Evolutionary conservation across 2,113 vertebrate genomes (phyloP).

Genomic region (Chlorodrepanis virens): DNA sequence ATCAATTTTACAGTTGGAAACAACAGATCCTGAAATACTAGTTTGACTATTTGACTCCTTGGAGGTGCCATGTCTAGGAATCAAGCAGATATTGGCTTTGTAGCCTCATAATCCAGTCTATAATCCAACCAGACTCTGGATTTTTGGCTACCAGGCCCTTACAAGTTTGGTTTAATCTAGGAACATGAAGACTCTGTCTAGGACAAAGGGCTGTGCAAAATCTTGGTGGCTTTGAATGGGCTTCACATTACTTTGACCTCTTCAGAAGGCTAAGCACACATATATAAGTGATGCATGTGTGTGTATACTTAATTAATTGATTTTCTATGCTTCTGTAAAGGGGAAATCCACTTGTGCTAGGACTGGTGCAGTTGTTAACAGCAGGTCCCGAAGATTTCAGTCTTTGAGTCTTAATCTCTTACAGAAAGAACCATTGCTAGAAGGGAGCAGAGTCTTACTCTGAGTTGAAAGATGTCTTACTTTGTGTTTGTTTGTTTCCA

Average conservation of each 20-base stretch:
- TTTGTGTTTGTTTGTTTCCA: not conserved
- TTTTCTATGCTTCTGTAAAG: not conserved
- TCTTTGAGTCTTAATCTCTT: not conserved
- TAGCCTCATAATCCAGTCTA: not conserved
- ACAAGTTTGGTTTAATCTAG: fast-evolving
- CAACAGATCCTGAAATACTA: not conserved
- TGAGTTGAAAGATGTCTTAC: not conserved
- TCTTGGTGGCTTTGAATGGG: not conserved
- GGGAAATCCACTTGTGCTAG: not conserved
- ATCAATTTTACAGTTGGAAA: not conserved
- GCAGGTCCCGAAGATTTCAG: not conserved
- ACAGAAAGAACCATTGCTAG: not conserved
- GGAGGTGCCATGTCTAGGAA: not conserved
- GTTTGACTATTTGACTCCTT: not conserved
- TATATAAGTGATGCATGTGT: not conserved
- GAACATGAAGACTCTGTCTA: not conserved
- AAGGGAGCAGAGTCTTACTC: not conserved
- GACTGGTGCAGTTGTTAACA: not conserved
- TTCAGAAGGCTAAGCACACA: not conserved
- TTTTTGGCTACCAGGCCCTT: not conserved
- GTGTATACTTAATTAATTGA: not conserved
- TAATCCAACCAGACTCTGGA: not conserved
- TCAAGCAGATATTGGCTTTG: not conserved
- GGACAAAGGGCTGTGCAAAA: not conserved
- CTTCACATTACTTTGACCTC: not conserved